Evolutionary conservation across 1,140 invertebrate genomes (phyloP).

Genomic region (Homalodisca vitripennis): DNA sequence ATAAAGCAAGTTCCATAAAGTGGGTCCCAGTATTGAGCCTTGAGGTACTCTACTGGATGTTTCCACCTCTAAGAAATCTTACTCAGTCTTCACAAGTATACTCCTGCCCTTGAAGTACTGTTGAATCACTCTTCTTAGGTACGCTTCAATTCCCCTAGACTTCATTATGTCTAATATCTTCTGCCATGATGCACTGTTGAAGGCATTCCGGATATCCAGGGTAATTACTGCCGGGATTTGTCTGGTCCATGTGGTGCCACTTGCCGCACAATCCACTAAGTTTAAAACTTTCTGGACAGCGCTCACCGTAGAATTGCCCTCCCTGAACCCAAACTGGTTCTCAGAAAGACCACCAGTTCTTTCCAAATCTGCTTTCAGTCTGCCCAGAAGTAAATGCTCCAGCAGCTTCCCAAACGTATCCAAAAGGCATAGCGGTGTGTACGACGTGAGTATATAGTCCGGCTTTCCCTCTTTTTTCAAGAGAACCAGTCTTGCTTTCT

Average conservation of each 20-base stretch:
- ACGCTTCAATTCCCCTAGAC: not conserved
- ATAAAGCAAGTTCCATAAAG: not conserved
- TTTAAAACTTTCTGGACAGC: slow-evolving; percentile 1
- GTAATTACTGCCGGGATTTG: not conserved
- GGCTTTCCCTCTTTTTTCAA: not conserved
- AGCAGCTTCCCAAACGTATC: slow-evolving; percentile 1
- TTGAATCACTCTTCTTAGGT: not conserved
- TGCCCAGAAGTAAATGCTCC: not conserved
- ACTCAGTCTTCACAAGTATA: not conserved
- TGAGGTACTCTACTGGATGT: not conserved
- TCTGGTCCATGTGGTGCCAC: not conserved
- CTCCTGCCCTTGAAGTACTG: not conserved
- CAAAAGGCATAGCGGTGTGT: no score
- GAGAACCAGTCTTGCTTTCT: not conserved
- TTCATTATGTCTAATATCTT: not conserved
- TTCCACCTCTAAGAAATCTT: not conserved
- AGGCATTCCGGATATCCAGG: slow-evolving; percentile 3
- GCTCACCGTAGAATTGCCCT: not conserved
- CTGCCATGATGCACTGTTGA: slow-evolving; percentile 8
- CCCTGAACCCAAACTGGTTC: not conserved
- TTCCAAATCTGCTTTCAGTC: not conserved
- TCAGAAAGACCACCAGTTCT: not conserved
- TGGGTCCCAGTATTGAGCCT: no score
- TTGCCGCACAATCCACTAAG: not conserved
- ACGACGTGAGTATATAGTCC: not conserved